Evolutionary conservation across 2,797 vertebrate species (phyloP).

Genomic region (Pangasius sanitwongsei): DNA sequence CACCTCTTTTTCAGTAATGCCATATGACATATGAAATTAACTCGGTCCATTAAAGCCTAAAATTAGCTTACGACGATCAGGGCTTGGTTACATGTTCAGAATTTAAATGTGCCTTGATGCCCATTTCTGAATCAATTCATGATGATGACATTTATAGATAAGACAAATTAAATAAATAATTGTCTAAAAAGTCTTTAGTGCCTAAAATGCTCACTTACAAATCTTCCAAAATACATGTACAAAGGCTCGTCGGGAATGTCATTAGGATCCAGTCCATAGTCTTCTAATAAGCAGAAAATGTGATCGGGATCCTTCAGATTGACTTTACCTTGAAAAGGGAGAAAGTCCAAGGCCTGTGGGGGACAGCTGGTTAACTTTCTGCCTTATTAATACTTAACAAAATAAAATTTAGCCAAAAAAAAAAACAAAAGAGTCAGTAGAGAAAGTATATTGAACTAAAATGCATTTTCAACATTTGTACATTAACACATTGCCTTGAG

Average conservation of each 20-base stretch:
- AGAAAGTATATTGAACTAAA: background rate
- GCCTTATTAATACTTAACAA: background rate
- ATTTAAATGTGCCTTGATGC: background rate
- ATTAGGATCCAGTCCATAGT: constrained; percentile 93
- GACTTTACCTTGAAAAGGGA: constrained; percentile 91
- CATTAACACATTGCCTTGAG: background rate
- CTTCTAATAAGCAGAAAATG: constrained; percentile 90
- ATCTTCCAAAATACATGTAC: constrained; percentile 93
- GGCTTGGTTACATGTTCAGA: background rate
- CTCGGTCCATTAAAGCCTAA: background rate
- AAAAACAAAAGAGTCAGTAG: no score
- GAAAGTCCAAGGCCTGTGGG: constrained; percentile 85
- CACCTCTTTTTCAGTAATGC: background rate
- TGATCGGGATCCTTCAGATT: constrained; percentile 90
- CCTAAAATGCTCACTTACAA: constrained; percentile 78
- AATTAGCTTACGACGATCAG: no score
- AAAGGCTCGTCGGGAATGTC: constrained; percentile 86
- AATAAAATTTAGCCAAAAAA: background rate
- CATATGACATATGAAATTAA: background rate
- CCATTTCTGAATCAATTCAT: background rate
- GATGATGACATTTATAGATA: background rate
- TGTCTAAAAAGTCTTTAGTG: background rate
- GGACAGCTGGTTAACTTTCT: background rate
- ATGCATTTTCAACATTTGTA: background rate
- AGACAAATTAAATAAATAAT: background rate